phyloP scores from a whole-genome alignment of 2,797 vertebrate genomes.

The Cephalopachus bancanus region DNA sequence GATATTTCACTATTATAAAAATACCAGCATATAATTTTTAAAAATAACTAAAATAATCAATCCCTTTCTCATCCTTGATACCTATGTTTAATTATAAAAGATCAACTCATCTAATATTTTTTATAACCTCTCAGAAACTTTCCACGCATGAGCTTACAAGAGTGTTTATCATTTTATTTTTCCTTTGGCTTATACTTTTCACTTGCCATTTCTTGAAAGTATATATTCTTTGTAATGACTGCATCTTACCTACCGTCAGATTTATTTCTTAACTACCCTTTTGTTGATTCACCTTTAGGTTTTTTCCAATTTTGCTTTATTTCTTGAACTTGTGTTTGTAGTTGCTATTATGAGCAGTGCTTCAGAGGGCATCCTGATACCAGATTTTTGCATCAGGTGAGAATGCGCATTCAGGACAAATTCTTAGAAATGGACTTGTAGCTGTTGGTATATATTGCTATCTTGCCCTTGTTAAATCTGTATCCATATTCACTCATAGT shows the following conservation, averaged over 20 bases:
- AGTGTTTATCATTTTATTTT: neutral
- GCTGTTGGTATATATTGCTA: neutral
- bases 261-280: neutral
- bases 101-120: neutral
- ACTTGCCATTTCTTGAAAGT: neutral
- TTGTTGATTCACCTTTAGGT: neutral
- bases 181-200: neutral
- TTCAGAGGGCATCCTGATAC: neutral
- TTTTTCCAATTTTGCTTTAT: neutral
- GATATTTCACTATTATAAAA: neutral
- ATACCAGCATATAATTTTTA: neutral
- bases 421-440: neutral
- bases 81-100: neutral
- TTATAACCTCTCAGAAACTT: neutral
- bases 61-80: fast-evolving
- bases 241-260: neutral
- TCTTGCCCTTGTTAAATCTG: neutral
- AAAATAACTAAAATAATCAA: neutral
- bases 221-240: neutral
- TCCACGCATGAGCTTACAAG: neutral
- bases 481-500: neutral
- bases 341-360: neutral
- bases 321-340: neutral
- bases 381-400: neutral
- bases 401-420: neutral